Percentiles rank a stretch among this genome's conserved stretches.
Conservation (phyloP, 2,797 vertebrate species). For the Muscicapa striata region DNA sequence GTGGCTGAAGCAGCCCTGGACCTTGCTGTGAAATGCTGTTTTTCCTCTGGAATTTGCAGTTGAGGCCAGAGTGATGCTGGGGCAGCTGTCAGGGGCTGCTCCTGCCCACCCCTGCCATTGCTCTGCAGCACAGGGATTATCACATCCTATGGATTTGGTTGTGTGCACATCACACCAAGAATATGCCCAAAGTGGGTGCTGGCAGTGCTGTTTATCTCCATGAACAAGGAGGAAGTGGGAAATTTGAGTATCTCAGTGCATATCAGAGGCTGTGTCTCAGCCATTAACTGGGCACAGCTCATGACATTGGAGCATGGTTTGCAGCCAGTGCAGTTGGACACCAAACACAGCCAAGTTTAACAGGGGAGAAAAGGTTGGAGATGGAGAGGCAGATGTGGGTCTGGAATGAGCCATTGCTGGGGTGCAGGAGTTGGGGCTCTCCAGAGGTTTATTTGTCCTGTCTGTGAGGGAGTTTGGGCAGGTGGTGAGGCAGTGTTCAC, state of each 20-base stretch:
- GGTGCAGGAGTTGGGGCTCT: not conserved
- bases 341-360: not conserved
- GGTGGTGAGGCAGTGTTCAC: not conserved
- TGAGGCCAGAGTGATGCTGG: not conserved
- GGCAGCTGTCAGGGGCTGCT: not conserved
- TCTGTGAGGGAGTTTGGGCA: not conserved
- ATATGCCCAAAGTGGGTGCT: not conserved
- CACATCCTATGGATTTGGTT: not conserved
- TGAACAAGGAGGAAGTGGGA: not conserved
- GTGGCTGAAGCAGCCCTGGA: not conserved
- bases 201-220: not conserved
- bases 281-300: not conserved
- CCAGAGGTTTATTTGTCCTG: not conserved
- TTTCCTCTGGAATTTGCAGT: not conserved
- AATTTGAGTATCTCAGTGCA: not conserved
- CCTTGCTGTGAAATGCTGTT: fast-evolving
- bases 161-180: not conserved
- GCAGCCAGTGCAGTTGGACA: not conserved
- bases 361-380: not conserved
- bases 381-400: fast-evolving
- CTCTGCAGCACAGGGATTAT: not conserved
- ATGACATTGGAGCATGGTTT: fast-evolving
- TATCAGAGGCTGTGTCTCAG: not conserved
- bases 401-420: fast-evolving
- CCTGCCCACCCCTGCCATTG: not conserved